Percentiles rank a stretch among this genome's conserved stretches.
Evolutionary conservation across 2,888 invertebrate genomes (phyloP).

Genomic region (Tachina grossa): DNA sequence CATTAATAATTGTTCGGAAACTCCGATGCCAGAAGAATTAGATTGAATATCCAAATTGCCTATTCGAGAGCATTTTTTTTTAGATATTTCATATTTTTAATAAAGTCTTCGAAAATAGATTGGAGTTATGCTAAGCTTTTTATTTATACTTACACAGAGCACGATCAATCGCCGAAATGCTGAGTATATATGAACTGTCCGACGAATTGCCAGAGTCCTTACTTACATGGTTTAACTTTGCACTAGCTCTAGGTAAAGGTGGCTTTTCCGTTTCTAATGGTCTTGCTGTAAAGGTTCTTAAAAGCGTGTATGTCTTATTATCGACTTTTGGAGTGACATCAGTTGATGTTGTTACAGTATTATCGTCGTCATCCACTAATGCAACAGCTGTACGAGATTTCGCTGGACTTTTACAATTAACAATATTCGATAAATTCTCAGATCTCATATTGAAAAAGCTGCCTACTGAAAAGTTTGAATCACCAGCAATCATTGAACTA

Average conservation of each 20-base stretch:
- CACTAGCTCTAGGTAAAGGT: not conserved
- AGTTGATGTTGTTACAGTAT: slow-evolving; percentile 48
- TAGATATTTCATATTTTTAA: not conserved
- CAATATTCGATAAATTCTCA: slow-evolving; percentile 78
- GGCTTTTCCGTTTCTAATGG: not conserved
- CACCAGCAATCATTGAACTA: slow-evolving; percentile 76
- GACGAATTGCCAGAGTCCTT: slow-evolving; percentile 75
- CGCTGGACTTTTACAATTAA: slow-evolving; percentile 74
- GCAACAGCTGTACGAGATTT: slow-evolving; percentile 73
- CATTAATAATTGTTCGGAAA: slow-evolving; percentile 75
- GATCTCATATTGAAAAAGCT: slow-evolving; percentile 80
- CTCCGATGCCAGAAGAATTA: slow-evolving; percentile 76
- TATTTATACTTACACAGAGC: slow-evolving; percentile 76
- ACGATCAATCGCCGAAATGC: slow-evolving; percentile 80
- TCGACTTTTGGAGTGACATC: slow-evolving; percentile 76
- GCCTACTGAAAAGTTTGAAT: slow-evolving; percentile 80
- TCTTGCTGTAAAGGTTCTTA: not conserved
- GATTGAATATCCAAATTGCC: slow-evolving; percentile 77
- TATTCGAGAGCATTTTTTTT: slow-evolving; percentile 52
- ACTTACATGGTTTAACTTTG: slow-evolving; percentile 73
- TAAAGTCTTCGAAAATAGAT: not conserved
- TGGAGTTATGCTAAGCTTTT: not conserved
- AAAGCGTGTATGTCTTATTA: slow-evolving; percentile 76
- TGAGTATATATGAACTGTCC: slow-evolving; percentile 78
- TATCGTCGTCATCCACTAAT: slow-evolving; percentile 72